Percentiles rank a stretch among this genome's conserved stretches.
Evolutionary conservation across 2,888 invertebrate species (phyloP).

Genomic region (Drosophila paramelanica): DNA sequence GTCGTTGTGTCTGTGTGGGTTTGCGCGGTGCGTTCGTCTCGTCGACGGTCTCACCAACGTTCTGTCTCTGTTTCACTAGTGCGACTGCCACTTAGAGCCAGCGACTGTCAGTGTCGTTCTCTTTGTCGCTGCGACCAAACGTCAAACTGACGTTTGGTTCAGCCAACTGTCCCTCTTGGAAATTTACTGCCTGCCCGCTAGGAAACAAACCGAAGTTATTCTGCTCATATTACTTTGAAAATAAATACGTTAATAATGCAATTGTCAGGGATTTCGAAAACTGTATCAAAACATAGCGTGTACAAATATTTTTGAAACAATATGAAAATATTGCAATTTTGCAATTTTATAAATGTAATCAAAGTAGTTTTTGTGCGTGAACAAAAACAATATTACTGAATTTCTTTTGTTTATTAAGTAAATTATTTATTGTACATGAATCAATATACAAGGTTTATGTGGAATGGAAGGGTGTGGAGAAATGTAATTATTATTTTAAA

Average conservation of each 20-base stretch:
- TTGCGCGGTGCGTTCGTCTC: conserved; percentile 63
- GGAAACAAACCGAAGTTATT: conserved; percentile 6
- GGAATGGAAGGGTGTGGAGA: background rate
- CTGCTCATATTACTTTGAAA: background rate
- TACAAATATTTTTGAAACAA: no score
- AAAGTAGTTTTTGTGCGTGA: background rate
- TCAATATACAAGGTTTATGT: background rate
- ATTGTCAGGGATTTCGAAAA: no score
- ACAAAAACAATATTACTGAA: no score
- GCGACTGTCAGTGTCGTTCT: conserved; percentile 69
- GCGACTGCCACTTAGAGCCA: conserved; percentile 39
- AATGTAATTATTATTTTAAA: background rate
- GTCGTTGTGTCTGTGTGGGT: conserved; percentile 44
- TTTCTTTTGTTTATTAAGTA: background rate
- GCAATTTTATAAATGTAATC: background rate
- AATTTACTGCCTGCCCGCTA: conserved; percentile 34
- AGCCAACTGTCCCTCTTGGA: conserved; percentile 53
- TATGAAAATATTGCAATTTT: no score
- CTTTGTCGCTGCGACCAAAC: conserved; percentile 67
- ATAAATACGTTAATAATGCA: background rate
- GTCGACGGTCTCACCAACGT: conserved; percentile 70
- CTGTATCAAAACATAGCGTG: background rate
- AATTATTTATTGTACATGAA: background rate
- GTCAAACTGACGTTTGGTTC: conserved; percentile 70
- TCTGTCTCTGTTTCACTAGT: conserved; percentile 57